These are phyloP conservation scores for Dinoponera quadriceps DNA, from an alignment of 1,140 invertebrate species.

Conservation along the genomic window DNA sequence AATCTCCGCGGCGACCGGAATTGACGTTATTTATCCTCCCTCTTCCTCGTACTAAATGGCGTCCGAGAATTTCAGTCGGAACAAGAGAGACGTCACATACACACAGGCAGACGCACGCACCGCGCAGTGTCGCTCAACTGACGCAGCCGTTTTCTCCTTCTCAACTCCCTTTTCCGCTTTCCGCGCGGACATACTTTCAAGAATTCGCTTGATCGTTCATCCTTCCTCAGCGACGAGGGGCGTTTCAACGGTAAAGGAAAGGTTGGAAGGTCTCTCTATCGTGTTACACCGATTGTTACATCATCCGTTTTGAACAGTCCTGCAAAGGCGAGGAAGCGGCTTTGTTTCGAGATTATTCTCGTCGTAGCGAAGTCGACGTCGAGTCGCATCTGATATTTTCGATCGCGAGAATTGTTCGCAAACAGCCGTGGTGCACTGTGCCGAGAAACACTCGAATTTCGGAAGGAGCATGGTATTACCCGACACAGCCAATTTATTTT, in stretches of 20 bases:
- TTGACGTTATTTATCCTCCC: constrained; percentile 65
- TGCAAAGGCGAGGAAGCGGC: background rate
- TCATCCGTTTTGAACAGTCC: background rate
- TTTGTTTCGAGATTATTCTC: constrained; percentile 20
- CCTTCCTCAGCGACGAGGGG: background rate
- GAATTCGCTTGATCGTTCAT: constrained; percentile 39
- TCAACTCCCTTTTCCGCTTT: background rate
- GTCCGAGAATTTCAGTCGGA: constrained; percentile 27
- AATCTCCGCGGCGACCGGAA: constrained; percentile 49
- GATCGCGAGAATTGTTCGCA: background rate
- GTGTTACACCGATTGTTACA: constrained; percentile 11
- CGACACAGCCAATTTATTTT: too few relatives aligned
- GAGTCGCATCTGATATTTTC: background rate
- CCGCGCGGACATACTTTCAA: constrained; percentile 19
- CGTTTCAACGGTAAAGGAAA: constrained; percentile 39
- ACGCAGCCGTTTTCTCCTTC: constrained; percentile 21
- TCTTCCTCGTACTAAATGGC: constrained; percentile 6
- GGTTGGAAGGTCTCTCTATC: constrained; percentile 13
- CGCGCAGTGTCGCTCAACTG: constrained; percentile 37
- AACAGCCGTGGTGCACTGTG: background rate
- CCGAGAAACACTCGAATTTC: background rate
- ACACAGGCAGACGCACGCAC: background rate
- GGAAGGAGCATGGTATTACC: too few relatives aligned
- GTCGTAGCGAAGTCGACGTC: background rate
- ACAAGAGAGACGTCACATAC: constrained; percentile 14